These are phyloP conservation scores for Macroramphosus scolopax DNA, from an alignment of 2,797 vertebrate genomes.

Conservation along the genomic window DNA sequence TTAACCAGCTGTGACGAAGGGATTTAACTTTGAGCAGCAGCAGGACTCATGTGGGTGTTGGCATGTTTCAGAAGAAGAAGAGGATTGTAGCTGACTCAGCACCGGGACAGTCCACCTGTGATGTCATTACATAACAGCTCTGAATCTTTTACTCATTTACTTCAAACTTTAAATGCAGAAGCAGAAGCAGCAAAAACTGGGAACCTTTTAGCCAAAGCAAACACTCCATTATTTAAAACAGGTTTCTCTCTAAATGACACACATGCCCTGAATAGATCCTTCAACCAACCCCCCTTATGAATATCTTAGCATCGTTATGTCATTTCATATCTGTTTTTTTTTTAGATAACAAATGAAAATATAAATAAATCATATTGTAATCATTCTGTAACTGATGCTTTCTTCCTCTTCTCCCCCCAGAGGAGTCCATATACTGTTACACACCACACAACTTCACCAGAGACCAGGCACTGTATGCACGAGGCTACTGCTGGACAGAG, in stretches of 20 bases:
- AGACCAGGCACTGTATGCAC: conserved; percentile 97
- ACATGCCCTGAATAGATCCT: no score
- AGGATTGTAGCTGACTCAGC: conserved; percentile 12
- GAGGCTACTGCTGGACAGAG: conserved; percentile 99
- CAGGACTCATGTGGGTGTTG: conserved; percentile 21
- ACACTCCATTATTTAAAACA: no score
- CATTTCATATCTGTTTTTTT: no score
- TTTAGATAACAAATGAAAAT: neutral
- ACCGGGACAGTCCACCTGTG: neutral
- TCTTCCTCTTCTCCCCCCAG: conserved; percentile 68
- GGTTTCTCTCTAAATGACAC: no score
- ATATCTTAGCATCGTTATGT: no score
- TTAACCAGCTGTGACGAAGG: conserved; percentile 58
- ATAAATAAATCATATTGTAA: neutral
- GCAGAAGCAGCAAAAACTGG: no score
- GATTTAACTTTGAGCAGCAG: conserved; percentile 52
- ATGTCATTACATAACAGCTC: neutral
- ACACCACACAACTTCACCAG: conserved; percentile 99
- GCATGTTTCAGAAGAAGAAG: no score
- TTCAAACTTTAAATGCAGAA: no score
- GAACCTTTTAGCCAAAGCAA: no score
- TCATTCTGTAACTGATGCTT: conserved; percentile 8
- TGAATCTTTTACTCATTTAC: no score
- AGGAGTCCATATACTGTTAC: conserved; percentile 99
- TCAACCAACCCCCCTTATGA: no score